A percentile compares a stretch with the other conserved stretches of the same genome.
Evolutionary conservation across 2,113 vertebrate genomes (phyloP).

Genomic region (Hyperoodon ampullatus): DNA sequence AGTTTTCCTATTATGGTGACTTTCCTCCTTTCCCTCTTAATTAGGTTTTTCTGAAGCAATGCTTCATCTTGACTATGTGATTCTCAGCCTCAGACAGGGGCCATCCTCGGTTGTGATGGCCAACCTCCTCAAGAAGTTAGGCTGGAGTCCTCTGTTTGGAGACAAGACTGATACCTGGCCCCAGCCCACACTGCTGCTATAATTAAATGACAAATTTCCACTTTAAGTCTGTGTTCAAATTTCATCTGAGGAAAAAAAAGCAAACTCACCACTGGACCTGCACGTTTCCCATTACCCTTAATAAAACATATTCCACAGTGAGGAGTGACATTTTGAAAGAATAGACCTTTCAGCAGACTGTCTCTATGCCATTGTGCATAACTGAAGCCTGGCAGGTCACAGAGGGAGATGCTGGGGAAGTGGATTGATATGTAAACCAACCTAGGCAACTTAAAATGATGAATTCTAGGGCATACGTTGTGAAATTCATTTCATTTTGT

Average conservation of each 20-base stretch:
- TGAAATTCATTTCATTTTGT: slow-evolving; percentile 67
- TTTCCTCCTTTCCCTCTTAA: background rate
- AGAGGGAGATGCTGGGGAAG: slow-evolving; percentile 57
- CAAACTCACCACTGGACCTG: slow-evolving; percentile 43
- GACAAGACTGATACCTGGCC: background rate
- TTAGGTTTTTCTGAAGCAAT: slow-evolving; percentile 27
- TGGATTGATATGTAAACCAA: slow-evolving; percentile 79
- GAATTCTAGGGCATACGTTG: slow-evolving; percentile 60
- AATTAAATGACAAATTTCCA: slow-evolving; percentile 55
- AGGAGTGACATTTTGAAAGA: slow-evolving; percentile 76
- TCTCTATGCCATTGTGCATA: slow-evolving; percentile 56
- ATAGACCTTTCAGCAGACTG: slow-evolving; percentile 63
- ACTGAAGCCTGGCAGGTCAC: slow-evolving; percentile 59
- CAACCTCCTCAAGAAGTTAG: background rate
- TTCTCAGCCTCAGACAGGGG: background rate
- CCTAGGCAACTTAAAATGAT: slow-evolving; percentile 16
- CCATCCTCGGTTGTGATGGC: background rate
- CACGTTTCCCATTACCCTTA: slow-evolving; percentile 75
- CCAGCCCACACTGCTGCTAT: background rate
- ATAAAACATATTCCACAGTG: slow-evolving; percentile 73
- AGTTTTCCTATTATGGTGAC: background rate
- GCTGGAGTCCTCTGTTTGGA: background rate
- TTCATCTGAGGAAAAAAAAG: slow-evolving; percentile 70
- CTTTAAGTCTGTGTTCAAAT: slow-evolving; percentile 67
- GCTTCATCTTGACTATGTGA: background rate